Evolutionary conservation across 1,140 invertebrate species (phyloP).

Genomic region (Nasonia vitripennis): DNA sequence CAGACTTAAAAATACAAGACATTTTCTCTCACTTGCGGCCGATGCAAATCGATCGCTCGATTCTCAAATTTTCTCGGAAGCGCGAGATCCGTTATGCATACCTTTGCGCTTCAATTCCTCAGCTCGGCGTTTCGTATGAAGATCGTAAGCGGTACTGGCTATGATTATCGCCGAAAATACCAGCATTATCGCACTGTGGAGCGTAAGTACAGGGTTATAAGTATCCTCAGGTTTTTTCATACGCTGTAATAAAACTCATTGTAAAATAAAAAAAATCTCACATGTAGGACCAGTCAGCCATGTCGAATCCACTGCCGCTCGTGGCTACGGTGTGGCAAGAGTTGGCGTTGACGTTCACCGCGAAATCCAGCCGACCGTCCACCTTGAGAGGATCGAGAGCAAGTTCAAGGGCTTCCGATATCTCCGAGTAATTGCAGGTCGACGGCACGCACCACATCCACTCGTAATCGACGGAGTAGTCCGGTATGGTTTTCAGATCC

Average conservation of each 20-base stretch:
- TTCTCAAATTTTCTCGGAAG: slow-evolving; percentile 28
- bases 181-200: slow-evolving; percentile 30
- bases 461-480: slow-evolving; percentile 57
- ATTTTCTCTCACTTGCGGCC: slow-evolving; percentile 39
- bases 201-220: background rate
- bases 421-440: slow-evolving; percentile 60
- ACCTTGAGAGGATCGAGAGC: slow-evolving; percentile 61
- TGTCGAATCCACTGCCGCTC: slow-evolving; percentile 51
- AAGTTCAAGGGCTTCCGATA: slow-evolving; percentile 57
- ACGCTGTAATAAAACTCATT: too few species aligned
- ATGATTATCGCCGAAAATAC: slow-evolving; percentile 58
- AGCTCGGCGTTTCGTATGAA: slow-evolving; percentile 29
- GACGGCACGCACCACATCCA: slow-evolving; percentile 68
- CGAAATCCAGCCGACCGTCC: slow-evolving; percentile 60
- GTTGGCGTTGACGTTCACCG: slow-evolving; percentile 54
- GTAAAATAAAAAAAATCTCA: slow-evolving; percentile 46
- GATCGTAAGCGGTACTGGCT: slow-evolving; percentile 62
- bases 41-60: slow-evolving; percentile 27
- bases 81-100: slow-evolving; percentile 35
- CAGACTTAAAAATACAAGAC: slow-evolving; percentile 6
- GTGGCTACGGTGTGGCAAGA: slow-evolving; percentile 59
- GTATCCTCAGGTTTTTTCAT: background rate
- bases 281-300: slow-evolving; percentile 63
- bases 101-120: slow-evolving; percentile 42
- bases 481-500: slow-evolving; percentile 55